phyloP scores from a whole-genome alignment of 2,888 invertebrate genomes.

The Zeuzera pyrina region DNA sequence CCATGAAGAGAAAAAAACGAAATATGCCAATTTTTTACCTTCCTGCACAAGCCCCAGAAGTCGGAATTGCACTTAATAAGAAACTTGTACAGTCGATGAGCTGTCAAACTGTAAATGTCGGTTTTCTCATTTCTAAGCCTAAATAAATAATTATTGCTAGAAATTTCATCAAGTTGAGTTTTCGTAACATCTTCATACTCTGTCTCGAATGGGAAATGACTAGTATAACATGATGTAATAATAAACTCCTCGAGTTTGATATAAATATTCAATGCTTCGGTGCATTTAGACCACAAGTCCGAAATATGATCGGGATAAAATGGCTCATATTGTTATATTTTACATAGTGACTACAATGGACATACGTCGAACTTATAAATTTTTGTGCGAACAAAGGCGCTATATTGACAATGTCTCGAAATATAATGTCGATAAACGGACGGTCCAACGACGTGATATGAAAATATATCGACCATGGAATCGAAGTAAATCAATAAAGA shows the following conservation, averaged over 20 bases:
- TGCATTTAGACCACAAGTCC: constrained; percentile 70
- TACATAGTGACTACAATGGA: constrained; percentile 47
- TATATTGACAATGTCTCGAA: constrained; percentile 59
- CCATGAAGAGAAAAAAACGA: too few species aligned
- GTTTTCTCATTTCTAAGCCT: too few species aligned
- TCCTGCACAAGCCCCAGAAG: too few species aligned
- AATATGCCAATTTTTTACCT: too few species aligned
- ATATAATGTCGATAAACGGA: constrained; percentile 53
- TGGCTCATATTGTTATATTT: constrained; percentile 47
- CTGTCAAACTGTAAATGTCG: too few species aligned
- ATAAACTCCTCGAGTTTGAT: constrained; percentile 29
- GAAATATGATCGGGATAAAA: constrained; percentile 61
- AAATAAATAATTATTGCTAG: too few species aligned
- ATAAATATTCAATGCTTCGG: constrained; percentile 67
- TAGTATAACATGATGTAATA: constrained; percentile 12
- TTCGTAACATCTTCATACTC: too few species aligned
- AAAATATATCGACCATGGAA: constrained; percentile 55
- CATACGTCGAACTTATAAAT: constrained; percentile 64
- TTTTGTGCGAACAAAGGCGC: constrained; percentile 69
- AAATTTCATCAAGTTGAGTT: too few species aligned
- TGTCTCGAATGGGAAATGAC: not conserved
- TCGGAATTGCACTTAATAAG: too few species aligned
- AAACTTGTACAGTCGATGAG: too few species aligned
- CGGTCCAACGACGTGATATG: constrained; percentile 47
- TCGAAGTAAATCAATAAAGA: constrained; percentile 59